These are phyloP conservation scores for Lacerta viridis DNA, from an alignment of 2,797 vertebrate species.

Conservation along the genomic window DNA sequence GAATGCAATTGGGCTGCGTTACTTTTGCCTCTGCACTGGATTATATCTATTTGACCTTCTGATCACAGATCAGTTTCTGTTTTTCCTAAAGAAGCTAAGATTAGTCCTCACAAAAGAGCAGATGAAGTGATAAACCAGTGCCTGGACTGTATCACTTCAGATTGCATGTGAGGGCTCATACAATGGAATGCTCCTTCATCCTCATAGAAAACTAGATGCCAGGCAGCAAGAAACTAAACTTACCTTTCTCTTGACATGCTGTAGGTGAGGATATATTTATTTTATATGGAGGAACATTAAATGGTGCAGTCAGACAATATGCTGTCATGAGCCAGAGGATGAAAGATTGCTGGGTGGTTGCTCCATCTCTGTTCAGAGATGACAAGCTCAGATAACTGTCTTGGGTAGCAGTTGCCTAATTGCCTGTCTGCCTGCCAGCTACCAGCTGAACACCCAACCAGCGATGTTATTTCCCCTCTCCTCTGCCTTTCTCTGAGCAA, in stretches of 20 bases:
- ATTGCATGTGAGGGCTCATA: neutral
- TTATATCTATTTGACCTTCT: constrained; percentile 32
- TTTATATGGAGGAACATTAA: neutral
- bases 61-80: constrained; percentile 1
- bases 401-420: too few species aligned
- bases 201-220: neutral
- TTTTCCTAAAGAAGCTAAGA: constrained; percentile 13
- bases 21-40: constrained; percentile 8
- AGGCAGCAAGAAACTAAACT: neutral
- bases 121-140: neutral
- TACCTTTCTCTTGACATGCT: neutral
- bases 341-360: neutral
- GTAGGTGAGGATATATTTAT: neutral
- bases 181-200: neutral
- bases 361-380: neutral
- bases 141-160: neutral
- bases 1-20: neutral
- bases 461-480: too few species aligned
- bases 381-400: too few species aligned
- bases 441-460: too few species aligned
- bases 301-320: neutral
- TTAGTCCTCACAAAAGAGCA: neutral
- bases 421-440: too few species aligned
- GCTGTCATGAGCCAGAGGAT: neutral
- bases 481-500: too few species aligned